Evolutionary conservation across 1,140 invertebrate genomes (phyloP).

Genomic region (Anastatus disparis): DNA sequence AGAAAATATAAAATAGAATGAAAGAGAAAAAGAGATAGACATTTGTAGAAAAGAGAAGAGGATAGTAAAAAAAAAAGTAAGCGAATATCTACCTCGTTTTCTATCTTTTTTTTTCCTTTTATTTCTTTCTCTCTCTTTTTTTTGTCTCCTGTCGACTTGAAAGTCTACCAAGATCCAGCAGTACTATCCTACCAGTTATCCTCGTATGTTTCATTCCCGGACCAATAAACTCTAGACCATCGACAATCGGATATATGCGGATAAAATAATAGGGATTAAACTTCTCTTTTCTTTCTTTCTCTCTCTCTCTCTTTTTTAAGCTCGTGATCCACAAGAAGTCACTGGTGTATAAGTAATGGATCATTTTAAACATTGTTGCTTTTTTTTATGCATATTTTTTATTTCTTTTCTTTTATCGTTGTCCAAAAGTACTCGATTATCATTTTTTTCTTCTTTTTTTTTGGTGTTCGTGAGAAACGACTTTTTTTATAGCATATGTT

Average conservation of each 20-base stretch:
- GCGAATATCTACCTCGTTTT: background rate
- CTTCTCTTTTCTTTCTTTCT: background rate
- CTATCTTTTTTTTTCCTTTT: conserved; percentile 1
- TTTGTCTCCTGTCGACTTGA: conserved; percentile 4
- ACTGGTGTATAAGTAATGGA: no score
- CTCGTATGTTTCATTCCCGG: background rate
- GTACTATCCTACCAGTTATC: no score
- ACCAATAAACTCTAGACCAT: conserved; percentile 9
- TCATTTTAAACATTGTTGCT: no score
- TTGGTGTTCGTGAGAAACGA: no score
- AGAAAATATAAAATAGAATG: no score
- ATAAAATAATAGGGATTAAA: conserved; percentile 29
- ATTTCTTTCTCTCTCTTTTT: conserved; percentile 4
- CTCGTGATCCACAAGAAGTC: background rate
- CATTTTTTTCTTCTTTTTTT: no score
- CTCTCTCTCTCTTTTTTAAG: background rate
- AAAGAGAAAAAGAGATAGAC: background rate
- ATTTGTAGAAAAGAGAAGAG: conserved; percentile 4
- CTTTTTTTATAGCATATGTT: conserved; percentile 6
- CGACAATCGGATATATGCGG: background rate
- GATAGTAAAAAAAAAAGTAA: conserved; percentile 11
- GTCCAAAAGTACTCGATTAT: no score
- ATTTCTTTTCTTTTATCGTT: background rate
- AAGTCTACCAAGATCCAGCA: background rate
- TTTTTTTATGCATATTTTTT: no score